These are phyloP conservation scores for Peromyscus polionotus DNA, from an alignment of 2,113 vertebrate species.

Conservation along the genomic window DNA sequence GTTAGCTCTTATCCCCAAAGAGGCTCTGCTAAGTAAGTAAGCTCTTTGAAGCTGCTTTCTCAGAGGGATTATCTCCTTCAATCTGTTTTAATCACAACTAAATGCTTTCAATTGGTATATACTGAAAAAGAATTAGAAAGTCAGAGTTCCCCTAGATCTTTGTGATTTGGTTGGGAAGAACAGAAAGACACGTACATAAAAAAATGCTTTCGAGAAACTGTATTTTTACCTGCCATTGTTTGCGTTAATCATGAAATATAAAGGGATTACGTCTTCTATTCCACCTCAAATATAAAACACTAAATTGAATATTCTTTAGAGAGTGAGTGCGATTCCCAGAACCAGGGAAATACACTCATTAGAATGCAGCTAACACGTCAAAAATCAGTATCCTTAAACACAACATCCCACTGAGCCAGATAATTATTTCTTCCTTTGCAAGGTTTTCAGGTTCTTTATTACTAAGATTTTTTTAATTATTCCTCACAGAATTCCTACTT, in stretches of 20 bases:
- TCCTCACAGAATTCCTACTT: neutral
- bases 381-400: neutral
- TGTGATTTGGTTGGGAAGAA: constrained; percentile 71
- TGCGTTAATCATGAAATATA: constrained; percentile 7
- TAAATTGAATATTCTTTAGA: neutral
- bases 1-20: constrained; percentile 87
- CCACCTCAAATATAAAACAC: neutral
- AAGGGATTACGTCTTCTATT: neutral
- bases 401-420: neutral
- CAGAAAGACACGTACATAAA: neutral
- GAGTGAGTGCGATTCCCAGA: constrained; percentile 28
- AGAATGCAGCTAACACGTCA: neutral
- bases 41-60: constrained; percentile 93
- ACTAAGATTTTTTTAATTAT: neutral
- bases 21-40: constrained; percentile 83
- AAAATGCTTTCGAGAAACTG: neutral
- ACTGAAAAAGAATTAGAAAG: constrained; percentile 86
- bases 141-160: constrained; percentile 85
- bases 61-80: constrained; percentile 93
- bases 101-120: constrained; percentile 91
- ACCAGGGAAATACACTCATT: neutral
- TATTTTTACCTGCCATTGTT: constrained; percentile 36
- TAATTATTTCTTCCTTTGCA: constrained; percentile 10
- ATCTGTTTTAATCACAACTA: constrained; percentile 95
- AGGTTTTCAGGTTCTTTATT: neutral